Conservation (phyloP, 1,140 invertebrate species). For the Lucilia sericata region DNA sequence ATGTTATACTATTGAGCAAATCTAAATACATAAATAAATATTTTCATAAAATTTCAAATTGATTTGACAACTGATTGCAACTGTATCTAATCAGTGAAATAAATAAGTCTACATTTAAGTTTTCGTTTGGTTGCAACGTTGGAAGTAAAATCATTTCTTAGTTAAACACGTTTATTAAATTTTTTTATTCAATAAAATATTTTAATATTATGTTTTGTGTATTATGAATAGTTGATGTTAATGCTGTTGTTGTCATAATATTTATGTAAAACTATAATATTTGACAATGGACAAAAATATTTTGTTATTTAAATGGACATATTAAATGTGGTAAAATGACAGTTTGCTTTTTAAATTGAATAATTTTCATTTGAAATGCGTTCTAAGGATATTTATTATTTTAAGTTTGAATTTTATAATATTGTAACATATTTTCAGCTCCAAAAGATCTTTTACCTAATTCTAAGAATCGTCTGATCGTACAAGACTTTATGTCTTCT, state of each 20-base stretch:
- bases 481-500: not conserved
- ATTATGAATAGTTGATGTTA: no score
- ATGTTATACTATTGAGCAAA: not conserved
- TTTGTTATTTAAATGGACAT: no score
- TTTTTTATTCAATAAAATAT: no score
- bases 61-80: conserved; percentile 43
- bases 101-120: conserved; percentile 22
- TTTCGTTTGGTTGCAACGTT: not conserved
- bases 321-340: not conserved
- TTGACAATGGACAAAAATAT: no score
- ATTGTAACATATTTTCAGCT: no score
- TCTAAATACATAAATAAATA: not conserved
- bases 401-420: no score
- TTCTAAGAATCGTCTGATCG: not conserved
- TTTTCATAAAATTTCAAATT: conserved; percentile 40
- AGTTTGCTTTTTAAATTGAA: not conserved
- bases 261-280: no score
- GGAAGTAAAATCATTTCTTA: not conserved
- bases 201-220: no score
- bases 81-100: conserved; percentile 38
- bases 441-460: not conserved
- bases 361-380: no score
- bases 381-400: no score
- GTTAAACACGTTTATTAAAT: not conserved
- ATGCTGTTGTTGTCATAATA: no score